phyloP scores from a whole-genome alignment of 1,140 invertebrate genomes.

The Paramacrobiotus metropolitanus region DNA sequence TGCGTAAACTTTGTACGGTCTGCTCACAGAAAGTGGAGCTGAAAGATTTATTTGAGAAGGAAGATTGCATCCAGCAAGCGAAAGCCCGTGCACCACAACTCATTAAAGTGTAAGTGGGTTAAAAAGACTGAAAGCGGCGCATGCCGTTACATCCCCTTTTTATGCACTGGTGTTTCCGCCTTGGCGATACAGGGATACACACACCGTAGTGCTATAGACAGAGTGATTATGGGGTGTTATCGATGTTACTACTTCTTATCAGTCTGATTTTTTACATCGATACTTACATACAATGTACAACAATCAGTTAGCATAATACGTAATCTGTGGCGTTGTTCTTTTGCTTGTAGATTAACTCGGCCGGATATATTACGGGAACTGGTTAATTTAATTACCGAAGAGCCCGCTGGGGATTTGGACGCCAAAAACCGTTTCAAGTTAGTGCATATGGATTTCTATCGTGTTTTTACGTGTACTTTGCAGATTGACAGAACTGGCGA shows the following conservation, averaged over 20 bases:
- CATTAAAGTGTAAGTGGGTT: background rate
- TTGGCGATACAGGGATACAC: too few species aligned
- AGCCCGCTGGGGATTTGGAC: background rate
- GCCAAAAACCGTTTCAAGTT: slow-evolving; percentile 4
- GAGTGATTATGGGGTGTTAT: too few species aligned
- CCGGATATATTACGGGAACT: background rate
- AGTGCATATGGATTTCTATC: background rate
- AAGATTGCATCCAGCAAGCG: background rate
- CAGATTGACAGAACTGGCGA: too few species aligned
- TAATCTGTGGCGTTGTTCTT: background rate
- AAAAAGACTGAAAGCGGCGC: too few species aligned
- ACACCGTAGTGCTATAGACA: too few species aligned
- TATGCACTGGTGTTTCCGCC: too few species aligned
- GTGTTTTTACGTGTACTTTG: background rate
- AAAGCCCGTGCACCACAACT: background rate
- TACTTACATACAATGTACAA: too few species aligned
- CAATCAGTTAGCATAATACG: too few species aligned
- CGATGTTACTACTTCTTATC: too few species aligned
- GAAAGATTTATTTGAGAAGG: background rate
- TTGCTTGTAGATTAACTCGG: background rate
- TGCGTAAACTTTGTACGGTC: background rate
- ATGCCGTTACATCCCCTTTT: too few species aligned
- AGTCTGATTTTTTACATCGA: too few species aligned
- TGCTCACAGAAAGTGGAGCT: background rate
- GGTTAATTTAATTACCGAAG: background rate